phyloP scores from a whole-genome alignment of 2,888 invertebrate species.

The Odiellus spinosus region DNA sequence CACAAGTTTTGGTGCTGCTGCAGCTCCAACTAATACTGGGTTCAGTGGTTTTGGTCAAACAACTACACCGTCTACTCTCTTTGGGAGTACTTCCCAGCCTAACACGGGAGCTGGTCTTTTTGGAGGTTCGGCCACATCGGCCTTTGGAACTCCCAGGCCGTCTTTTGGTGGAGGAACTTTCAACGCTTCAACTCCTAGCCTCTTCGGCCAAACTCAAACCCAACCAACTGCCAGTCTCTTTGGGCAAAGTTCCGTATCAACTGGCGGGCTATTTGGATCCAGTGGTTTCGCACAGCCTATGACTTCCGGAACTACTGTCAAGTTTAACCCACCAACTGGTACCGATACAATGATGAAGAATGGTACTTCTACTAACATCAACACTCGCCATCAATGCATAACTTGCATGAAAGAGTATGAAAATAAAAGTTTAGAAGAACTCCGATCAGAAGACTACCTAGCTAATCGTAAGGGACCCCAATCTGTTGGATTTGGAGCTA shows the following conservation, averaged over 20 bases:
- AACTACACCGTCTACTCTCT: constrained; percentile 10
- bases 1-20: constrained; percentile 2
- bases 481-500: constrained; percentile 34
- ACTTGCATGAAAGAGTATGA: constrained; percentile 99
- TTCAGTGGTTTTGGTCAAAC: constrained; percentile 10
- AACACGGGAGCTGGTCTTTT: constrained; percentile 17
- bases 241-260: constrained; percentile 35
- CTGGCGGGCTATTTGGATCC: constrained; percentile 33
- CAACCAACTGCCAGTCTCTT: constrained; percentile 31
- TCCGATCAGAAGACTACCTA: constrained; percentile 80
- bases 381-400: constrained; percentile 88
- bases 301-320: constrained; percentile 55
- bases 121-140: constrained; percentile 14
- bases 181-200: constrained; percentile 10
- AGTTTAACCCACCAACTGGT: constrained; percentile 71
- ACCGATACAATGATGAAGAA: constrained; percentile 82
- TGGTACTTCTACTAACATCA: constrained; percentile 66
- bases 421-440: constrained; percentile 78
- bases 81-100: constrained; percentile 15
- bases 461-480: constrained; percentile 67
- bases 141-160: constrained; percentile 16
- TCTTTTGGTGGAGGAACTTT: constrained; percentile 18
- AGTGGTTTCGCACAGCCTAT: constrained; percentile 21
- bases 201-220: constrained; percentile 11
- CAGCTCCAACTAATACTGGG: constrained; percentile 2